Evolutionary conservation across 1,140 invertebrate species (phyloP), one percentile per base, ranked within the genome.

Genomic region (Zaprionus gabonicus): DNA sequence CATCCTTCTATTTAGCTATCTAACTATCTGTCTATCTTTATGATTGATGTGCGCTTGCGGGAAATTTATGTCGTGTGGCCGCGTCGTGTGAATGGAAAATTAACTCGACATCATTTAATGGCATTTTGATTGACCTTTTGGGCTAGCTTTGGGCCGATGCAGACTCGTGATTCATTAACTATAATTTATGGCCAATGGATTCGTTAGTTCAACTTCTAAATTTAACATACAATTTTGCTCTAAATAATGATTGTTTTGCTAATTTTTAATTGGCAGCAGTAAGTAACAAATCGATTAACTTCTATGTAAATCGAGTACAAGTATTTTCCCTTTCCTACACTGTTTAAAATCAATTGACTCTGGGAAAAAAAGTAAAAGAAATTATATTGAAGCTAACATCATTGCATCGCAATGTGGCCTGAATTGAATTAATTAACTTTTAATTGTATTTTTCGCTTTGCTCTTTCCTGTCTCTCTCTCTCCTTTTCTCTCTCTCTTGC

Each of bases 341-440:
- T 38, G 3, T 41, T 15, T 41, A 9, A 17, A 17, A 46, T 9
- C 0, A 46, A 44, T 46, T 46, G 41, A 17, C n/a, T 44, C 1
- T 20, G 2, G 4, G 13, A 12, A 46, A 51, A 51, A 51, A 25
- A 51, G 9, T 23, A 3, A 4, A 23, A 0, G 20, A 44, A 13
- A 25, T 51, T 25, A 23, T 17, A 51, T 3, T 10, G 46, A 0
- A 25, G 10, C 20, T n/a, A 51, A 51, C 20, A 13, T 4, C 20
- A 51, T 25, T 25, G 20, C 46, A 51, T 23, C 46, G 17, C 17
- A 49, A 49, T 49, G 46, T 49, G 46, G 46, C 9, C 17, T 49
- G 46, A 49, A 49, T 51, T 25, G 46, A 51, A 51, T 51, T 51
- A 51, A 51, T 51, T 51, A 51, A 25, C 46, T 25, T 51, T 51